Conservation (phyloP, 2,797 vertebrate species). For the Geotrypetes seraphini region DNA sequence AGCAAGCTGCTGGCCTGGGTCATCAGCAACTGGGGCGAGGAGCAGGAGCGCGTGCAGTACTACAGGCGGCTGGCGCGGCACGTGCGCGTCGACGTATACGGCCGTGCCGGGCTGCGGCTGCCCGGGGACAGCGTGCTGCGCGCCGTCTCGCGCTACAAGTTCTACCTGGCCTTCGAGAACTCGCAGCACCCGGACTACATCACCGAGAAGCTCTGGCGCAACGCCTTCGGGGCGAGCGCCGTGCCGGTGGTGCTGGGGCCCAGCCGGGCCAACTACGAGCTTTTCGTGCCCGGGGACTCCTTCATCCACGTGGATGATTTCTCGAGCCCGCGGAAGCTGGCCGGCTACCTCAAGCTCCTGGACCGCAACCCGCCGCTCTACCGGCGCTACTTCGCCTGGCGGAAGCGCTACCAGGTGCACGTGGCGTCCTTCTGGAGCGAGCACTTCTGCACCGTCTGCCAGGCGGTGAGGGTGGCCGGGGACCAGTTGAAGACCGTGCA, state of each 20-base stretch:
- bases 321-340: slow-evolving; percentile 56
- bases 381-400: slow-evolving; percentile 74
- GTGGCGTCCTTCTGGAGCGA: slow-evolving; percentile 70
- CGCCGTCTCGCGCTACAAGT: slow-evolving; percentile 69
- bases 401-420: slow-evolving; percentile 55
- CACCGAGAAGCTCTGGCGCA: slow-evolving; percentile 88
- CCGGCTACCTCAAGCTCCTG: slow-evolving; percentile 70
- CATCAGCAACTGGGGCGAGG: slow-evolving; percentile 81
- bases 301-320: slow-evolving; percentile 93
- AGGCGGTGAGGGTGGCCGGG: slow-evolving; percentile 22
- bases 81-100: slow-evolving; percentile 70
- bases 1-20: slow-evolving; percentile 75
- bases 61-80: slow-evolving; percentile 59
- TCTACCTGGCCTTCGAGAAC: slow-evolving; percentile 92
- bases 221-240: slow-evolving; percentile 65
- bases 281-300: slow-evolving; percentile 71
- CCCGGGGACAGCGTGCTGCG: slow-evolving; percentile 42
- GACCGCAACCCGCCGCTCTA: slow-evolving; percentile 52
- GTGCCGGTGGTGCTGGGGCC: slow-evolving; percentile 86
- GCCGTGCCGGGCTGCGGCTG: slow-evolving; percentile 45
- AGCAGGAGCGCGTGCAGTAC: slow-evolving; percentile 67
- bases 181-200: slow-evolving; percentile 87
- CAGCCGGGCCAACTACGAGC: slow-evolving; percentile 75
- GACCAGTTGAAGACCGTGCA: slow-evolving; percentile 30
- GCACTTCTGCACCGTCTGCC: slow-evolving; percentile 75